Base-by-base conservation (phyloP, 1,140 invertebrate genomes). In the Agraylea sexmaculata region DNA sequence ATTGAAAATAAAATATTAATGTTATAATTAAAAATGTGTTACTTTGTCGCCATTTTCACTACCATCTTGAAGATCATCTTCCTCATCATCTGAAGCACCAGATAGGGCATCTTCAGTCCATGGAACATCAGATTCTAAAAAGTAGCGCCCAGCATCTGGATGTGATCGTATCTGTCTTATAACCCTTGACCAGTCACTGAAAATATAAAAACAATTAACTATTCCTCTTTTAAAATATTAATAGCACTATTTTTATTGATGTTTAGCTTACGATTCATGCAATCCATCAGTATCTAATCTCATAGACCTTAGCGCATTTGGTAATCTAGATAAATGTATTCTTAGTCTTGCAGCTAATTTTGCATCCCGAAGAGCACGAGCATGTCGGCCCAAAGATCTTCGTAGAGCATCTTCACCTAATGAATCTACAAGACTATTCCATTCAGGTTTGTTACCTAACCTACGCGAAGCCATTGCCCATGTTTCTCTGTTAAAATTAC, bases 401-500 rank as follows among this genome's bases (percentile, higher is more conserved):
- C 85, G 76, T 41, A 91, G 75, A 42, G 77, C 77, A 53, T 90
- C 87, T 47, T 85, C 74, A 21, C 68, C 62, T 62, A 95, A 92
- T 17, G 91, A 70, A 57, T 94, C 87, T 31, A 90, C 81, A 59
- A 89, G 94, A 48, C 83, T 81, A n/a, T 78, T 71, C 72, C 87
- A 94, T 54, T 94, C 90, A 37, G 84, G 80, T 51, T 88, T 81
- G 43, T 83, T 78, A 31, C 83, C 76, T 41, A 95, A 67, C 61
- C 89, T 87, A 59, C 90, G 91, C 41, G 78, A 80, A 15, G 80
- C 81, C 49, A 82, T 75, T 27, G 78, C 83, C 91, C 47, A 49
- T 11, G 47, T 49, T 32, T 49, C 47, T 33, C 47, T 49, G 32
- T 44, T 61, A 25, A 7, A 25, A 25, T 25, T 25, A 25, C 23